Percentiles rank a stretch among this genome's conserved stretches.
Conservation (phyloP, 2,888 invertebrate species). For the Enchytraeus crypticus region DNA sequence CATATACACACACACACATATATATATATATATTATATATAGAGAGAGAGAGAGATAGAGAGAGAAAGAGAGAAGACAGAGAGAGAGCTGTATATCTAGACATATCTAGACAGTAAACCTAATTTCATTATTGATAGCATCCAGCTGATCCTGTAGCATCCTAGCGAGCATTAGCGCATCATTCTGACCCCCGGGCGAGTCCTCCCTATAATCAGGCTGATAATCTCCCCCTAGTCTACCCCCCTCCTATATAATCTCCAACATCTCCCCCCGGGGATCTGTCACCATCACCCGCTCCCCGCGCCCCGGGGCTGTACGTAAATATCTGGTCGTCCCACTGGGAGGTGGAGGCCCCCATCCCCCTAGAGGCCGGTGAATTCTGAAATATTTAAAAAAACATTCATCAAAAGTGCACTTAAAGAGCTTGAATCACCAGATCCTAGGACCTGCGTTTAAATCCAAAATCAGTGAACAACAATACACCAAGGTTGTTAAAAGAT, state of each 20-base stretch:
- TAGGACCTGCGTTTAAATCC: no score
- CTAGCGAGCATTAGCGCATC: slow-evolving; percentile 95
- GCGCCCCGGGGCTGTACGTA: background rate
- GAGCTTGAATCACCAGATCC: no score
- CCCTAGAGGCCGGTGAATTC: background rate
- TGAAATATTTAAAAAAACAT: background rate
- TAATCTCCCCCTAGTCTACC: background rate
- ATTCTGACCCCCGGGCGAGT: slow-evolving; percentile 55
- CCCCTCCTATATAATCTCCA: background rate
- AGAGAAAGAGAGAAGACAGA: no score
- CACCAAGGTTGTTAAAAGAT: no score
- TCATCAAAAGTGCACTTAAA: no score
- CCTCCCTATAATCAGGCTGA: slow-evolving; percentile 59
- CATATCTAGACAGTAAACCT: slow-evolving; percentile 49
- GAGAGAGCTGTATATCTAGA: background rate
- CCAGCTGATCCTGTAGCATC: slow-evolving; percentile 97
- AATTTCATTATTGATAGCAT: slow-evolving; percentile 99
- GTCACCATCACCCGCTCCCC: no score
- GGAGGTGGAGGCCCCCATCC: background rate
- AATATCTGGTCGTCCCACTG: background rate
- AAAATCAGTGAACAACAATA: no score
- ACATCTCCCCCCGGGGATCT: background rate
- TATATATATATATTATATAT: background rate
- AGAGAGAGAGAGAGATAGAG: no score
- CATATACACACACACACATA: background rate